Evolutionary conservation across 2,113 vertebrate species (phyloP), one percentile per base, ranked within the genome.

Genomic region (Lagopus muta): DNA sequence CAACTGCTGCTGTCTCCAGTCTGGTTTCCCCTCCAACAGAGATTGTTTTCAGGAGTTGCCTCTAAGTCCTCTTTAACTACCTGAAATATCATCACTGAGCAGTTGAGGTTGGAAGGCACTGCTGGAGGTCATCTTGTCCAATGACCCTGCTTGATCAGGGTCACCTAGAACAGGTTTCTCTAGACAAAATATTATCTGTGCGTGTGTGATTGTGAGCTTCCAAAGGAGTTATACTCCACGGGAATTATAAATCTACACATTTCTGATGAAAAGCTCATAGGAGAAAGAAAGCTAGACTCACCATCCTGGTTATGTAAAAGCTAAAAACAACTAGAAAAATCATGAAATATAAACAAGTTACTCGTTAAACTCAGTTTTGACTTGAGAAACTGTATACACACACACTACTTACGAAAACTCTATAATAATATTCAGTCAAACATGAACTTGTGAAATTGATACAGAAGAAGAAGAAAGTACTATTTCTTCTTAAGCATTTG

Each of bases 201-300:
- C 11, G 16, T 13, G 16, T 62, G 42, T 38, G 13, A 38, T 8
- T 64, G 52, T 30, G 21, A 72, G 9, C 18, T 52, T 54, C 78
- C 32, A 11, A 13, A 32, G 45, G 4, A 22, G 12, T 7, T 45
- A 4, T 8, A 60, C 3, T 60, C 40, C 28, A 40, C 3, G 6
- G 1, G 4, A 55, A 5, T 61, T 50, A 34, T 0, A 30, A n/a
- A 86, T 32, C 16, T 20, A 5, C n/a, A 50, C 6, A n/a, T n/a
- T 65, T 55, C 28, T 70, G 5, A 21, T 43, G 8, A 16, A 85
- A 55, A n/a, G 78, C 9, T 60, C 34, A 20, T 1, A 16, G 17
- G 8, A 81, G 13, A 77, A 24, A 58, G 16, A 54, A 72, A 73
- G 57, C 4, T 3, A 32, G 19, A 55, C 14, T 72, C 19, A 19